Conservation (phyloP, 2,888 invertebrate species). For the Xylota segnis region DNA sequence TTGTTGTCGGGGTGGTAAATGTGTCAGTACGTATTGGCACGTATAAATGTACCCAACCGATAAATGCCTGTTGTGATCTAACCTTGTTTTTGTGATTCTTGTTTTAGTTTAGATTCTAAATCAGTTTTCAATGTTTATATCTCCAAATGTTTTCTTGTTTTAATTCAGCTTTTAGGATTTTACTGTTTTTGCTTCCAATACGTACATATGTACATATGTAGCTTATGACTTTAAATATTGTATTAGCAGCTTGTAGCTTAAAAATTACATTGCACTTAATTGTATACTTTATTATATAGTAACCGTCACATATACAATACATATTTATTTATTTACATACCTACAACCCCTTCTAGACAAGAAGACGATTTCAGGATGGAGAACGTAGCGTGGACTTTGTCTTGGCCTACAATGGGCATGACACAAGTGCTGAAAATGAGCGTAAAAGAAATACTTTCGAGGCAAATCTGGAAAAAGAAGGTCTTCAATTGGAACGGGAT, state of each 20-base stretch:
- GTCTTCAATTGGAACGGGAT: constrained; percentile 87
- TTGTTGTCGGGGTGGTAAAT: too few species aligned
- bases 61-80: background rate
- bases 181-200: constrained; percentile 40
- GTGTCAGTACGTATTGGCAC: too few species aligned
- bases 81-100: background rate
- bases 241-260: constrained; percentile 61
- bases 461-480: constrained; percentile 87
- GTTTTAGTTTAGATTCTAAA: background rate
- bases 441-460: constrained; percentile 87
- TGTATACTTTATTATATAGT: constrained; percentile 2
- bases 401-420: constrained; percentile 86
- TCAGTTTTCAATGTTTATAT: background rate
- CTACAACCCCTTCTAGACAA: constrained; percentile 83
- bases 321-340: background rate
- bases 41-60: too few species aligned
- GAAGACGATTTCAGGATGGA: constrained; percentile 86
- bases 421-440: constrained; percentile 82
- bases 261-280: constrained; percentile 21
- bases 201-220: background rate
- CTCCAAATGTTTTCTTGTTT: background rate
- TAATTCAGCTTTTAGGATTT: constrained; percentile 25
- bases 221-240: constrained; percentile 12
- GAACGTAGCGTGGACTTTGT: constrained; percentile 87
- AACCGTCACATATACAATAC: background rate